Base-by-base conservation (phyloP, 2,113 vertebrate species). In the Oxygymnocypris stewartii region DNA sequence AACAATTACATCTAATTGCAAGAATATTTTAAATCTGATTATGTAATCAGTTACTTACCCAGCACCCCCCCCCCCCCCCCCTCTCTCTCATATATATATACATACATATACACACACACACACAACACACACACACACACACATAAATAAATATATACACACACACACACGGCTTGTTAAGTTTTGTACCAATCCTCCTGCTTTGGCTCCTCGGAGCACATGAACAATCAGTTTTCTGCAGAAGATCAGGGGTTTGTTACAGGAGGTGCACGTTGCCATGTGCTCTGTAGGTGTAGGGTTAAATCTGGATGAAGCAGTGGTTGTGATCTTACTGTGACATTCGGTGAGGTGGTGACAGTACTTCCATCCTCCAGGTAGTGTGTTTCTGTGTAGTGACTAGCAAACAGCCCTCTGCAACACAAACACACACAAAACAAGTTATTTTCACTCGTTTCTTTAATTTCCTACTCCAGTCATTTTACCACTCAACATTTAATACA, bases 311-410 rank as follows among this genome's bases (percentile, higher is more conserved):
- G n/a, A 67, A 65, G 44, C 25, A 18, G 25, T 42, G 35, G 31
- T 16, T 69, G 78, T 40, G 80, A 87, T 87, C 94, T 93, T 95
- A 99, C 98, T 93, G 94, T 96, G 93, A 90, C 85, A 88, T 96
- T 95, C 89, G 91, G 94, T 0, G 91, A n/a, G 67, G 94, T 92
- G 40, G 95, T 95, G 94, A 97, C 93, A 0, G 92, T 91, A 1
- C 93, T 94, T 90, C 98, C 97, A 1, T 98, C 96, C 76, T 94
- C 93, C 93, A 94, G 88, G 87, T 99, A 99, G 90, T 99, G 97
- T 14, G 96, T 98, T 93, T 98, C 97, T 14, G 95, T 96, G 93
- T 98, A 99, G 91, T 94, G 92, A 85, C 94, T 93, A 86, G 96
- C 94, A 89, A 99, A 93, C 88, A 99, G 95, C 5, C 96, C 97